These are phyloP conservation scores for Nibea coibor DNA, from an alignment of 2,113 vertebrate genomes.

Conservation along the genomic window DNA sequence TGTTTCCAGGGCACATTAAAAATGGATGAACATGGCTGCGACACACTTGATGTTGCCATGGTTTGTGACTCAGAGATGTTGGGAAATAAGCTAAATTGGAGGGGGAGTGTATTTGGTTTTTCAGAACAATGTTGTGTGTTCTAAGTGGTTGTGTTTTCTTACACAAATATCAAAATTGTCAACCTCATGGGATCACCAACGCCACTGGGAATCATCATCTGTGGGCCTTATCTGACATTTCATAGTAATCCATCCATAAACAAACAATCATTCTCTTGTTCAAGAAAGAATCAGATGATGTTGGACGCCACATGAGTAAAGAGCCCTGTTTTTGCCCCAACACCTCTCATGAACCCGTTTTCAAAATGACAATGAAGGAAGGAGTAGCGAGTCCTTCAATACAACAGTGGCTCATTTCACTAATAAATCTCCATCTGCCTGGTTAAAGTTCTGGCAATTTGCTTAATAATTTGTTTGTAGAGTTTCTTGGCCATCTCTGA, in stretches of 20 bases:
- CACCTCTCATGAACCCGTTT: neutral
- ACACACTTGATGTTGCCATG: too few species aligned
- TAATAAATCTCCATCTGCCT: conserved; percentile 8
- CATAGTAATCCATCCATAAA: neutral
- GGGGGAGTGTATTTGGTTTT: too few species aligned
- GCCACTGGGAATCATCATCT: neutral
- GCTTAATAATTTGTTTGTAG: neutral
- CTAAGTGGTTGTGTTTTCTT: too few species aligned
- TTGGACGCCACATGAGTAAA: neutral
- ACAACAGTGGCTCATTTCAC: neutral
- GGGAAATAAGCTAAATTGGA: too few species aligned
- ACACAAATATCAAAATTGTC: too few species aligned
- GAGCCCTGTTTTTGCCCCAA: neutral
- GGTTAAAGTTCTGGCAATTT: neutral
- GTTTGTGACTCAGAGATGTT: too few species aligned
- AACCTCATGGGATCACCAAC: neutral
- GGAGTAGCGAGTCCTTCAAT: too few species aligned
- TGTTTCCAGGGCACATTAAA: too few species aligned
- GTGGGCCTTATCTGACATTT: neutral
- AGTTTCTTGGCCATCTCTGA: conserved; percentile 1
- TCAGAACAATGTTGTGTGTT: too few species aligned
- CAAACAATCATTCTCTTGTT: neutral
- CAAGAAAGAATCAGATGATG: neutral
- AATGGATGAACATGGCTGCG: too few species aligned
- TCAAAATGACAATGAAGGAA: too few species aligned